phyloP scores from a whole-genome alignment of 2,888 invertebrate species.

The Drosophila percnosoma region DNA sequence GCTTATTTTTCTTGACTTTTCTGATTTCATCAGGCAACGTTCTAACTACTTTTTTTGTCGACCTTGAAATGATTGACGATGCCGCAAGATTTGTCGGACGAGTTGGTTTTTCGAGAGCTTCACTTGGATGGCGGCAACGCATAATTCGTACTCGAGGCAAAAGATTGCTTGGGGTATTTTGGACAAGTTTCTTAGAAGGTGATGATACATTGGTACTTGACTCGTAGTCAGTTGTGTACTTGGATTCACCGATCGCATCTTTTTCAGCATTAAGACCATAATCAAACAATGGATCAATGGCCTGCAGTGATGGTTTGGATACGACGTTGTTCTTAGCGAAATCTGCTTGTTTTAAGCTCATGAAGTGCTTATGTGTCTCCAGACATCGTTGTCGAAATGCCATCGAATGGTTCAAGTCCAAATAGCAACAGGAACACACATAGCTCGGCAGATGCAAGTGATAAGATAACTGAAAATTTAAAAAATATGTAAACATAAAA shows the following conservation, averaged over 20 bases:
- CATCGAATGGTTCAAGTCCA: conserved; percentile 58
- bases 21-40: too few relatives aligned
- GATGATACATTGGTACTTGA: background rate
- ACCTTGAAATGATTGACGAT: background rate
- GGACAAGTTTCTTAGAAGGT: background rate
- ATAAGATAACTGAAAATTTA: conserved; percentile 26
- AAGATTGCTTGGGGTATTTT: background rate
- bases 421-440: conserved; percentile 61
- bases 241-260: background rate
- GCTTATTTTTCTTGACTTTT: background rate
- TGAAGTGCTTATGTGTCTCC: conserved; percentile 37
- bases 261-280: background rate
- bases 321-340: background rate
- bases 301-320: background rate
- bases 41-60: background rate
- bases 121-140: conserved; percentile 17
- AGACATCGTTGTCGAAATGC: conserved; percentile 59
- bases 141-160: conserved; percentile 23
- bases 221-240: background rate
- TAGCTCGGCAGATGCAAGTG: conserved; percentile 45
- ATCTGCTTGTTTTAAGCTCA: background rate
- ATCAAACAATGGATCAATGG: conserved; percentile 32
- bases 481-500: too few relatives aligned
- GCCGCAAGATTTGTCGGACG: background rate
- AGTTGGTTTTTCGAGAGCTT: background rate